phyloP scores from a whole-genome alignment of 30 jellyfish, hydroid and myxozoan genomes.

The Turritopsis rubra region DNA sequence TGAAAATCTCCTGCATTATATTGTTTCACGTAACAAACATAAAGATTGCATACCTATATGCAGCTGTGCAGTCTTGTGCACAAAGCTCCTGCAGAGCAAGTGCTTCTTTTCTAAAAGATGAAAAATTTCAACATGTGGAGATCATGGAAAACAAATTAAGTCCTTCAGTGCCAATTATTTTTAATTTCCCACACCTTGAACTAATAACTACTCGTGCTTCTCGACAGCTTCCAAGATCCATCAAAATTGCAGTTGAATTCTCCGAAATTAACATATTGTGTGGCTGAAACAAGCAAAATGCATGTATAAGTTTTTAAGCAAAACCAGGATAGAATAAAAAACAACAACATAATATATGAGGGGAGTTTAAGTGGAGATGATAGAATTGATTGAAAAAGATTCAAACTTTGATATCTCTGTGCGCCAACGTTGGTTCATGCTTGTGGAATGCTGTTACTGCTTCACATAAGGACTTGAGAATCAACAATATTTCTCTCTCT shows the following conservation, averaged over 20 bases:
- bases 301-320: neutral
- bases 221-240: constrained; percentile 94
- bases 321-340: neutral
- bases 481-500: constrained; percentile 50
- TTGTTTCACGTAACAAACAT: neutral
- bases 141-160: neutral
- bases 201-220: constrained; percentile 59
- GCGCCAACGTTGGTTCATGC: constrained; percentile 74
- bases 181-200: constrained; percentile 47
- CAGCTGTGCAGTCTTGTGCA: constrained; percentile 97
- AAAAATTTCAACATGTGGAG: neutral
- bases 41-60: constrained; percentile 52
- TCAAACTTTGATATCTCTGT: constrained; percentile 86
- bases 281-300: constrained; percentile 53
- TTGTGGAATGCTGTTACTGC: constrained; percentile 83
- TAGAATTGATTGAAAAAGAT: neutral
- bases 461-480: constrained; percentile 61
- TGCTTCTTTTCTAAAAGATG: constrained; percentile 65
- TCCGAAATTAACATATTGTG: constrained; percentile 63
- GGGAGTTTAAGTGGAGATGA: too few relatives aligned
- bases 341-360: neutral
- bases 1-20: too few relatives aligned
- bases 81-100: constrained; percentile 62
- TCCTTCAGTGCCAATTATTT: neutral
- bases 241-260: constrained; percentile 49